Percentiles rank a stretch among this genome's conserved stretches.
Evolutionary conservation across 2,888 invertebrate species (phyloP).

Genomic region (Lymantria dispar): DNA sequence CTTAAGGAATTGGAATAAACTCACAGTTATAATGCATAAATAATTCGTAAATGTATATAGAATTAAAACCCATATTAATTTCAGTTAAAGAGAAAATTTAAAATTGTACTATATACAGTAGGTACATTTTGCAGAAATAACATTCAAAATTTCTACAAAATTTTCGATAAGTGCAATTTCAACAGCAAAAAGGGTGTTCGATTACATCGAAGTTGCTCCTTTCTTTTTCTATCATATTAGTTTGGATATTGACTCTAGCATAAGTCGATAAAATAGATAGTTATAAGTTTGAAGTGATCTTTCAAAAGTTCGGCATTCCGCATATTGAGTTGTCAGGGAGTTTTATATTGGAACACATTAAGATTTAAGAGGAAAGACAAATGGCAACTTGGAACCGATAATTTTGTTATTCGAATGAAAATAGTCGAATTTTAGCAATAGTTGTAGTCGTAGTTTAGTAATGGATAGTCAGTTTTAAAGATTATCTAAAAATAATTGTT

Average conservation of each 20-base stretch:
- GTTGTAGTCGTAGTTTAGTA: too few species aligned
- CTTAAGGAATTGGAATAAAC: too few species aligned
- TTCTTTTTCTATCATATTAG: slow-evolving; percentile 1
- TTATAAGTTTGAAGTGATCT: slow-evolving; percentile 7
- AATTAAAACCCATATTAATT: too few species aligned
- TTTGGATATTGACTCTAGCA: slow-evolving; percentile 4
- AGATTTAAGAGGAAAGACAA: not conserved
- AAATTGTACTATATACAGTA: too few species aligned
- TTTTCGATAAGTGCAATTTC: not conserved
- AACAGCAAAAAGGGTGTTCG: not conserved
- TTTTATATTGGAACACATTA: slow-evolving; percentile 3
- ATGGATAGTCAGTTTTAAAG: too few species aligned
- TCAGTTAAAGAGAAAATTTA: too few species aligned
- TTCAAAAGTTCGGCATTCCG: slow-evolving; percentile 6
- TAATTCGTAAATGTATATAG: too few species aligned
- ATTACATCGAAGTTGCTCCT: not conserved
- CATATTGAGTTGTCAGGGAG: slow-evolving; percentile 5
- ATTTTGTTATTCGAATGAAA: not conserved
- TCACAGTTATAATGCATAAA: too few species aligned
- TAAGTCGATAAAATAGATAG: slow-evolving; percentile 8
- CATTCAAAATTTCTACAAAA: not conserved
- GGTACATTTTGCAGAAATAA: too few species aligned
- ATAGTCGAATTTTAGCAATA: too few species aligned
- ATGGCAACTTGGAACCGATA: not conserved
- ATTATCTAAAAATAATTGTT: too few species aligned